Percentiles rank a stretch among this genome's conserved stretches.
These are phyloP conservation scores for Micropoecilia bifurca DNA, from an alignment of 2,797 vertebrate species.

Conservation along the genomic window DNA sequence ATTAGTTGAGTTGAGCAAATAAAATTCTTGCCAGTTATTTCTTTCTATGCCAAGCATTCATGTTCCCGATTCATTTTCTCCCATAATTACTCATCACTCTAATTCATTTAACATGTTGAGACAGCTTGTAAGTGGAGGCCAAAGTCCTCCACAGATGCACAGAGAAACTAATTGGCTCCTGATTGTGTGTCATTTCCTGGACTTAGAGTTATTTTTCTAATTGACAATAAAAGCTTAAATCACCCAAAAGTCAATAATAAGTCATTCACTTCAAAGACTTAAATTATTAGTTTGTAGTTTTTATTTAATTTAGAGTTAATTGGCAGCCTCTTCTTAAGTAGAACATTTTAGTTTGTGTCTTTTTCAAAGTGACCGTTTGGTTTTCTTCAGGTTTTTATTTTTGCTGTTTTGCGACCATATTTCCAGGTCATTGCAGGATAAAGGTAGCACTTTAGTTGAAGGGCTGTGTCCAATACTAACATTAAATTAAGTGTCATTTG, in stretches of 20 bases:
- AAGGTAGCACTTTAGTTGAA: not conserved
- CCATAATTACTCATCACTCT: conserved; percentile 12
- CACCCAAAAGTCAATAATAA: not conserved
- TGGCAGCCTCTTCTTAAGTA: not conserved
- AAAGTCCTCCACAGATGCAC: conserved; percentile 2
- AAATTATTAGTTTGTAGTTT: conserved; percentile 8
- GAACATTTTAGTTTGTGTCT: not conserved
- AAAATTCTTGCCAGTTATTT: not conserved
- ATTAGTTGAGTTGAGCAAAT: not conserved
- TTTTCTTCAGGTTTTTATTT: not conserved
- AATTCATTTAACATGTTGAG: conserved; percentile 7
- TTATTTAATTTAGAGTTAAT: not conserved
- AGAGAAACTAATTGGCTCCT: conserved; percentile 24
- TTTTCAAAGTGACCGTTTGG: not conserved
- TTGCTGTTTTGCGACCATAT: not conserved
- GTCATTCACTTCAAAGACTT: conserved; percentile 5
- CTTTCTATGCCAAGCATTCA: not conserved
- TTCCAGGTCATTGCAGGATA: not conserved
- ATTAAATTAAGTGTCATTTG: too few species aligned
- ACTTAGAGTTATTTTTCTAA: conserved; percentile 14
- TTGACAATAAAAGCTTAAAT: conserved; percentile 8
- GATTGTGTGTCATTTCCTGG: conserved; percentile 16
- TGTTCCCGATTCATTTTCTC: conserved; percentile 2
- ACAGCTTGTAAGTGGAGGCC: not conserved
- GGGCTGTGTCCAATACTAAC: too few species aligned